Base-by-base conservation (phyloP, 1,140 invertebrate genomes). In the Frieseomelitta varia region DNA sequence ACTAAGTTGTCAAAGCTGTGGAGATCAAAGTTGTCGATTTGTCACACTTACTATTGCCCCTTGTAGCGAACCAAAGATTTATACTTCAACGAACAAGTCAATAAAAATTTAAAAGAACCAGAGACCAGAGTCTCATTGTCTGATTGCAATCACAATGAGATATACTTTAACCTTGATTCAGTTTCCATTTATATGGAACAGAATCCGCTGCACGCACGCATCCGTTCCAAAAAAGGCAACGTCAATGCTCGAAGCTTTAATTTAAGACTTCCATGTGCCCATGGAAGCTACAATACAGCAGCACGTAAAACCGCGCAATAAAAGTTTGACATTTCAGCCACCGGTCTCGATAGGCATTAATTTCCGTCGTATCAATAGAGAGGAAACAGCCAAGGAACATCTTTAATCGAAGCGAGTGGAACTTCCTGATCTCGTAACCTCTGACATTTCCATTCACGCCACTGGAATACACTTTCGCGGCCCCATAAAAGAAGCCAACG, bases 251-350 rank as follows among this genome's bases (percentile, higher is more conserved):
- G 27, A 67, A 19, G 30, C 65, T 67, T 67, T 67, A 67, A 67
- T 67, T 67, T 30, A 55, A 82, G 71, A 58, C 75, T 84, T 71
- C 71, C 61, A 55, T 10, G 27, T 53, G 21, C n/a, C 27, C 72
- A 19, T 30, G 34, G 51, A 58, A 56, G 80, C 80, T 82, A 76
- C 30, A 69, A 82, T 30, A 47, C 61, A 30, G 58, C 19, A 3
- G 21, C 11, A 12, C 24, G 8, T 6, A 0, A n/a, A n/a, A 30
- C 24, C 74, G 21, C 55, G 76, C 24, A 79, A 79, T 63, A 79
- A 84, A 84, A 71, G 55, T 30, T 15, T 53, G 56, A 53, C 65
- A 71, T 77, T 61, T 79, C 75, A 58, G 30, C n/a, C 55, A 0
- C 27, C 68, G 24, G 27, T 65, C 21, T 67, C 55, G 67, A 79